Base-by-base conservation (phyloP, 2,797 vertebrate genomes). In the Alectoris magna region DNA sequence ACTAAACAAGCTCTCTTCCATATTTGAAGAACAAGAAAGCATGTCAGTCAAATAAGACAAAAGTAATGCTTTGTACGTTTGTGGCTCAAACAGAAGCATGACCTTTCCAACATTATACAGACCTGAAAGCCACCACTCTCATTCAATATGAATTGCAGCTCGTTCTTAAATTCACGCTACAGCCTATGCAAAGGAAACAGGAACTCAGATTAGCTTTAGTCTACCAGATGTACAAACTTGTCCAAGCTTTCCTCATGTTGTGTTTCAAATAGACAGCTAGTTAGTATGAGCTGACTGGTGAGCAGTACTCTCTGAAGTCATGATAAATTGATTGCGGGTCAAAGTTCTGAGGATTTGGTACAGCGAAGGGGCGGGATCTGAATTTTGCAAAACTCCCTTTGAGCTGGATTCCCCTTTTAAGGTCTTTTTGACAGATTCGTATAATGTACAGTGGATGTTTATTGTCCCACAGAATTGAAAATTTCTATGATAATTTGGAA, bases 1-100 rank as follows among this genome's bases (percentile, higher is more conserved):
- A 53, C 29, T 18, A 68, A 91, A 68, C 26, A 76, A 89, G 14
- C 27, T 71, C 6, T 67, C 70, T 95, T 16, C 43, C 16, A 2
- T 92, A 39, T 71, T 94, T 88, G 56, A 93, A 88, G 31, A 81
- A 51, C 77, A 90, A 73, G 87, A 84, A 80, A 60, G 43, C n/a
- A 70, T 88, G 51, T 58, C 70, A 70, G 41, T 85, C 29, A 91
- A 72, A 38, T 48, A 69, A 69, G 73, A 84, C 38, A 59, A 46
- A 78, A 89, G 38, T 76, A 70, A 44, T 75, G 24, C 36, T 78
- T 85, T 75, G 51, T 62, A 34, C 8, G 89, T 76, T 22, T 14
- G 15, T 38, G 26, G 29, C 46, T n/a, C n/a, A 78, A 44, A 84
- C 70, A 63, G 19, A 88, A 49, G 38, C 85, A 60, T 71, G 67